Evolutionary conservation across 2,888 invertebrate species (phyloP).

Genomic region (Exephanes ischioxanthus): DNA sequence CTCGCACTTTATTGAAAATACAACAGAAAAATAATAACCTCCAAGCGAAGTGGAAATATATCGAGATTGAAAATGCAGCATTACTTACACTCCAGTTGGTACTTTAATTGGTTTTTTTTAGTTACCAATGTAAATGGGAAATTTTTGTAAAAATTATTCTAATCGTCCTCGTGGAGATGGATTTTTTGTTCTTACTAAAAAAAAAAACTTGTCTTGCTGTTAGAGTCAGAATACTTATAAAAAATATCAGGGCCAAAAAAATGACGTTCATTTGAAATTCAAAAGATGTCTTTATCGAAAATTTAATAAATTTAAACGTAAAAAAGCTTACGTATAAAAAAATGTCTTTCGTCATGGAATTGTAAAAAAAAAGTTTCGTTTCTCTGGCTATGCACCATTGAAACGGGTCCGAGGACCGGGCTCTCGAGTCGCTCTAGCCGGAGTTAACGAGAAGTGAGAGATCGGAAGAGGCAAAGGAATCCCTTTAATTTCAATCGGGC

Average conservation of each 20-base stretch:
- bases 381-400: not conserved
- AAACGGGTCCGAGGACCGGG: constrained; percentile 28
- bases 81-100: constrained; percentile 19
- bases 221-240: not conserved
- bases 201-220: not conserved
- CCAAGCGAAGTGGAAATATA: not conserved
- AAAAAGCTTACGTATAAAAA: not conserved
- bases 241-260: not conserved
- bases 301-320: too few relatives aligned
- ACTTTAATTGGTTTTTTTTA: not conserved
- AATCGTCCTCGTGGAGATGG: not conserved
- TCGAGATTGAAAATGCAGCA: not conserved
- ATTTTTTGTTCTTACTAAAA: not conserved
- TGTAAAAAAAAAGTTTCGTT: not conserved
- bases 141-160: not conserved
- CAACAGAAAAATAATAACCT: constrained; percentile 11
- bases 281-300: too few relatives aligned
- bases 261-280: not conserved
- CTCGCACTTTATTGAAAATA: constrained; percentile 18
- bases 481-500: constrained; percentile 47
- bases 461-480: constrained; percentile 35
- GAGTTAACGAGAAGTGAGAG: constrained; percentile 44
- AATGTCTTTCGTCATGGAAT: not conserved
- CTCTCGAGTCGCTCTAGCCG: not conserved
- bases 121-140: not conserved